Conservation (phyloP, 2,113 vertebrate genomes). For the Argyrosomus japonicus region DNA sequence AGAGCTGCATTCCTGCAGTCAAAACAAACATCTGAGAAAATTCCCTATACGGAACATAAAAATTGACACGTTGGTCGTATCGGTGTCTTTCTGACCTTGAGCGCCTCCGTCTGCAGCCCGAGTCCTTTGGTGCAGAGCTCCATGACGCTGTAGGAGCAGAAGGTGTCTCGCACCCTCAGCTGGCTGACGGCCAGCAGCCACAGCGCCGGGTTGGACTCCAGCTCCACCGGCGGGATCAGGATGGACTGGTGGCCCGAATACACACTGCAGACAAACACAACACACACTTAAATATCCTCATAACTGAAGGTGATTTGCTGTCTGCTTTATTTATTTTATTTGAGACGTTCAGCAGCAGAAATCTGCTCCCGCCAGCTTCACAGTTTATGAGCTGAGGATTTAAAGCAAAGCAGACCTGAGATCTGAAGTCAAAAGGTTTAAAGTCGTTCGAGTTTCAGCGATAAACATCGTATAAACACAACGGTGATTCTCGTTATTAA, state of each 20-base stretch:
- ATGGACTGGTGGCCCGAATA: conserved; percentile 99
- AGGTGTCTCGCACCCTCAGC: conserved; percentile 97
- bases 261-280: conserved; percentile 85
- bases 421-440: background rate
- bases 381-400: conserved; percentile 27
- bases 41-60: background rate
- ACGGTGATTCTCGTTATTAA: background rate
- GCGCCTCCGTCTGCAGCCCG: conserved; percentile 95
- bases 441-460: background rate
- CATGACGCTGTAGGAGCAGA: conserved; percentile 99
- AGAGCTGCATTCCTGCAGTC: background rate
- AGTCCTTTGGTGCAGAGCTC: conserved; percentile 99
- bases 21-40: background rate
- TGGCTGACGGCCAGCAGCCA: conserved; percentile 99
- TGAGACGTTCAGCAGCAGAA: conserved; percentile 17
- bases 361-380: conserved; percentile 20
- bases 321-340: background rate
- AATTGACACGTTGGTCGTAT: background rate
- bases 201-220: conserved; percentile 95
- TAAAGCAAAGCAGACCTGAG: conserved; percentile 26
- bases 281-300: background rate
- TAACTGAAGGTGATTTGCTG: conserved; percentile 1
- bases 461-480: background rate
- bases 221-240: conserved; percentile 96
- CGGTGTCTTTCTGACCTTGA: conserved; percentile 88